phyloP scores from a whole-genome alignment of 1,140 invertebrate species.

The Papilio xuthus region DNA sequence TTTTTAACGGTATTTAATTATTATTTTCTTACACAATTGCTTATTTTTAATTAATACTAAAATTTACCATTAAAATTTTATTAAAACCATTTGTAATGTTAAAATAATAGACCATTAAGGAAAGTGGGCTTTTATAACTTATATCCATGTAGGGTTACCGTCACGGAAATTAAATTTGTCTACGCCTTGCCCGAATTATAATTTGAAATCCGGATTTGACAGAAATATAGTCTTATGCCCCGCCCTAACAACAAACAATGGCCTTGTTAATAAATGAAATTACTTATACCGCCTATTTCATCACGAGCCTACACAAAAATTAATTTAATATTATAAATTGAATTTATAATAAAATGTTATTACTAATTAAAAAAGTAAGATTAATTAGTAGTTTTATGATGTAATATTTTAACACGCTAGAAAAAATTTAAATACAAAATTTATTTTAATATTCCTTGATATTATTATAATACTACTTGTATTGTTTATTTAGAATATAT shows the following conservation, averaged over 20 bases:
- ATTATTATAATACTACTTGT: too few relatives aligned
- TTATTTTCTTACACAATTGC: too few relatives aligned
- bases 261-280: slow-evolving; percentile 67
- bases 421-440: too few relatives aligned
- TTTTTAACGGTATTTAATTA: too few relatives aligned
- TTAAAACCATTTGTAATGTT: not conserved
- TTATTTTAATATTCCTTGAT: too few relatives aligned
- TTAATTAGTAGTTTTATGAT: not conserved
- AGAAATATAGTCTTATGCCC: slow-evolving; percentile 57
- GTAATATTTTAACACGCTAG: not conserved
- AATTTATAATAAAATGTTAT: not conserved
- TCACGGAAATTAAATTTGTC: slow-evolving; percentile 41
- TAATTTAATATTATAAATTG: slow-evolving; percentile 11
- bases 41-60: too few relatives aligned
- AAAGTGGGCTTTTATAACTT: not conserved
- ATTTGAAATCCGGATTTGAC: slow-evolving; percentile 54
- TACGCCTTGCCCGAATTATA: slow-evolving; percentile 50
- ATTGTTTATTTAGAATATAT: not conserved
- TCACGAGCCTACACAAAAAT: slow-evolving; percentile 45
- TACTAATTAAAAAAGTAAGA: not conserved
- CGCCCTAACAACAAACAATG: slow-evolving; percentile 60
- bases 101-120: not conserved
- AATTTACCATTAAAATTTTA: not conserved
- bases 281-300: slow-evolving; percentile 68
- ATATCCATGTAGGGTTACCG: slow-evolving; percentile 27